phyloP scores from a whole-genome alignment of 1,140 invertebrate species.

The Apis dorsata region DNA sequence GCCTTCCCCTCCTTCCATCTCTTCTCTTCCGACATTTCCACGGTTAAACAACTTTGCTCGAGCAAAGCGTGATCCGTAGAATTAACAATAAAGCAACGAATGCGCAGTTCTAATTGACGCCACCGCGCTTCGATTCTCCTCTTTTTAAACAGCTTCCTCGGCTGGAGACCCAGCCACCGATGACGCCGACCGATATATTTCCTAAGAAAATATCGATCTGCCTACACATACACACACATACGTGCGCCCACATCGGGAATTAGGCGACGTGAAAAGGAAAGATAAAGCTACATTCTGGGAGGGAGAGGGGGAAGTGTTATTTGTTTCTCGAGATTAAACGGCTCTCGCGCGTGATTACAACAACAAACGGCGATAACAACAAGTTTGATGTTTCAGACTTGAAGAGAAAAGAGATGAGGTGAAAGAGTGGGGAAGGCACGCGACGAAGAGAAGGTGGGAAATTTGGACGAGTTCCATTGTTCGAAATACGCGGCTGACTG shows the following conservation, averaged over 20 bases:
- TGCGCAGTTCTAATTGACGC: conserved; percentile 29
- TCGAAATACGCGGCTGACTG: background rate
- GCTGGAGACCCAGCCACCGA: too few species aligned
- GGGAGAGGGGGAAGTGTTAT: too few species aligned
- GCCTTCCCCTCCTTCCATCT: background rate
- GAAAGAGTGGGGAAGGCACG: background rate
- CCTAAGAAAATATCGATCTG: background rate
- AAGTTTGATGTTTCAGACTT: too few species aligned
- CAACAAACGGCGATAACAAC: too few species aligned
- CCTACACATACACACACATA: too few species aligned
- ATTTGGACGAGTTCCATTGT: too few species aligned
- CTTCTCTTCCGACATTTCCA: background rate
- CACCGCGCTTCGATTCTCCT: background rate
- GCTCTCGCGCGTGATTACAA: too few species aligned
- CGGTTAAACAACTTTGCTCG: background rate
- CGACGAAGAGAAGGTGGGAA: background rate
- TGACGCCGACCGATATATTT: background rate
- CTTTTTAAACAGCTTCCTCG: conserved; percentile 1
- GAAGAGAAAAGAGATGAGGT: too few species aligned
- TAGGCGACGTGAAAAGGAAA: too few species aligned
- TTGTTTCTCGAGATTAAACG: too few species aligned
- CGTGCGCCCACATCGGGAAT: too few species aligned
- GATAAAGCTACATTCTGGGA: too few species aligned
- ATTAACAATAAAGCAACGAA: background rate
- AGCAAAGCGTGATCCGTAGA: background rate